phyloP scores from a whole-genome alignment of 2,113 vertebrate species.

The Eolophus roseicapilla region DNA sequence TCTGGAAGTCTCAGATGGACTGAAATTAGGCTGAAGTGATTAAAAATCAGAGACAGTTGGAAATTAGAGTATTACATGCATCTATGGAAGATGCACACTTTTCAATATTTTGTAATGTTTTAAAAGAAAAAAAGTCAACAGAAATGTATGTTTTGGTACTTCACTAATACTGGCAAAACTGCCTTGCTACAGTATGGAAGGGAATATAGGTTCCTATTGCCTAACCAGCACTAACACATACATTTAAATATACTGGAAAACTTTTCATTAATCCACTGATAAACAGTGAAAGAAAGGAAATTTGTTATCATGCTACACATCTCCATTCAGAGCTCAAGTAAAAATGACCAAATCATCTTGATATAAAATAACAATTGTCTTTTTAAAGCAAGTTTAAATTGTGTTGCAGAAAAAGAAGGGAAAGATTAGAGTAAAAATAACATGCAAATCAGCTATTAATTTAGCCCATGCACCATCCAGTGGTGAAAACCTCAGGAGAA shows the following conservation, averaged over 20 bases:
- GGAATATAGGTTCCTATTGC: neutral
- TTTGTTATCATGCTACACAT: neutral
- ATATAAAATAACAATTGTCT: neutral
- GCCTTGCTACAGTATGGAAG: neutral
- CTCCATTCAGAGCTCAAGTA: neutral
- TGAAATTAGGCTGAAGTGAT: neutral
- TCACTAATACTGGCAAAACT: neutral
- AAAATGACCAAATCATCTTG: neutral
- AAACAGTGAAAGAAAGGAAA: neutral
- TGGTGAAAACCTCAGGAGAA: neutral
- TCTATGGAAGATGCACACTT: neutral
- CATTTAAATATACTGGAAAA: neutral
- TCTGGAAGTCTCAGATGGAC: neutral
- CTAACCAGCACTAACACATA: neutral
- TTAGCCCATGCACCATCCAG: neutral
- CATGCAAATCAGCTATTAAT: neutral
- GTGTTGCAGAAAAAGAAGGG: neutral
- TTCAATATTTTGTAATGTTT: neutral
- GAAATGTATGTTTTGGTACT: neutral
- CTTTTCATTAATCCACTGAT: neutral
- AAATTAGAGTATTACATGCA: neutral
- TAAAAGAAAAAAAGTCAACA: neutral
- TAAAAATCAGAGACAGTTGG: neutral
- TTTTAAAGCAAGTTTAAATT: neutral
- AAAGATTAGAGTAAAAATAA: neutral